Evolutionary conservation across 2,113 vertebrate species (phyloP).

Genomic region (Hymenochirus boettgeri): DNA sequence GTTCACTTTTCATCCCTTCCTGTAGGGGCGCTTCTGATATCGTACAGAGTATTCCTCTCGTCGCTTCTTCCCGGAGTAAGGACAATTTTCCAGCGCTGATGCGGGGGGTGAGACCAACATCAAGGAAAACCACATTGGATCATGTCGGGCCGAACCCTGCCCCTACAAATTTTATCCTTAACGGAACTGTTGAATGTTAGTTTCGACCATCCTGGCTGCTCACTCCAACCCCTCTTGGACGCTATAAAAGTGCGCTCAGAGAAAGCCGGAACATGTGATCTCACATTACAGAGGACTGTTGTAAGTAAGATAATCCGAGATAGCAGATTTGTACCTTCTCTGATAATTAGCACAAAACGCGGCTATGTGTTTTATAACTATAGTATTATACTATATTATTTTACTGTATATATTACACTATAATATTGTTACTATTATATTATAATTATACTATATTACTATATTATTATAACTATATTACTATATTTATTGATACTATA

Average conservation of each 20-base stretch:
- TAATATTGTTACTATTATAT: too few relatives aligned
- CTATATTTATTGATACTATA: too few relatives aligned
- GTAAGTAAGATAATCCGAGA: too few relatives aligned
- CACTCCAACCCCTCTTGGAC: constrained; percentile 92
- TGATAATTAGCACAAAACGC: too few relatives aligned
- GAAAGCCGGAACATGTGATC: constrained; percentile 97
- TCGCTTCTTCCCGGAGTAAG: constrained; percentile 86
- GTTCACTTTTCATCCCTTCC: neutral
- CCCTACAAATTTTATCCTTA: constrained; percentile 93
- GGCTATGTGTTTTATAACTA: too few relatives aligned
- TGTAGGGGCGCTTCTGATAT: constrained; percentile 84
- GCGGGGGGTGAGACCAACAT: constrained; percentile 86
- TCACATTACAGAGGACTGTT: constrained; percentile 97
- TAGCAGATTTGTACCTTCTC: too few relatives aligned
- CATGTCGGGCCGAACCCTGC: constrained; percentile 88
- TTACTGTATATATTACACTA: too few relatives aligned
- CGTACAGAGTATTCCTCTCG: constrained; percentile 87
- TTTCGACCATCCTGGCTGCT: constrained; percentile 85
- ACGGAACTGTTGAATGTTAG: constrained; percentile 91
- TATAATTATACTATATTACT: too few relatives aligned
- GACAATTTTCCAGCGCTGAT: constrained; percentile 94
- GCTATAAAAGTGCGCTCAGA: constrained; percentile 94
- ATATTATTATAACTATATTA: too few relatives aligned
- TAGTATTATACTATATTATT: too few relatives aligned
- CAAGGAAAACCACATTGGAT: constrained; percentile 77